Conservation (phyloP, 2,797 vertebrate genomes). For the Craterocephalus amniculus region DNA sequence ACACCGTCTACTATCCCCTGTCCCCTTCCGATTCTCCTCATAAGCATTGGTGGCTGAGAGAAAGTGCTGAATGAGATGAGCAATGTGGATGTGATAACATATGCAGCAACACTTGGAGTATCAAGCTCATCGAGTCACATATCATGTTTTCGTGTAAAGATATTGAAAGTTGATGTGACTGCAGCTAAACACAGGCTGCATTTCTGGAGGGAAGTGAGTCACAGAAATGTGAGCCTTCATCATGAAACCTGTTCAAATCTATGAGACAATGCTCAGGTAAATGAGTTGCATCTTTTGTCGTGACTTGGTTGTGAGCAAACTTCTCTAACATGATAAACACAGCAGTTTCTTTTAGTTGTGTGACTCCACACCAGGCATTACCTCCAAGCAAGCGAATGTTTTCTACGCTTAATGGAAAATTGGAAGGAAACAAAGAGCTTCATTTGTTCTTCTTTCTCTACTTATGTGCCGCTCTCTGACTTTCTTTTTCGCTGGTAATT, state of each 20-base stretch:
- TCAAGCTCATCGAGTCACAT: neutral
- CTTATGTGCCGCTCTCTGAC: conserved; percentile 10
- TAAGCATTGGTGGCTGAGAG: neutral
- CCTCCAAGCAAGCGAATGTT: neutral
- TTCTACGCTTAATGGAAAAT: conserved; percentile 26
- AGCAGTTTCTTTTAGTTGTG: neutral
- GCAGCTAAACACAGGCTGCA: neutral
- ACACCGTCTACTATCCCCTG: neutral
- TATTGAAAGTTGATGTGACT: neutral
- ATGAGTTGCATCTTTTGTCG: neutral
- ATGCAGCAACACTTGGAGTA: neutral
- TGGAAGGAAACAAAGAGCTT: conserved; percentile 9
- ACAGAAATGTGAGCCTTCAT: neutral
- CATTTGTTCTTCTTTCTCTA: conserved; percentile 12
- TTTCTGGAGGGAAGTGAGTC: neutral
- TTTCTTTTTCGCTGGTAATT: conserved; percentile 5
- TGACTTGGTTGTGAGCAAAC: neutral
- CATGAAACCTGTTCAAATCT: neutral
- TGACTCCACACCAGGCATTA: neutral
- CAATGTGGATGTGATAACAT: neutral
- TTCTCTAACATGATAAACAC: neutral
- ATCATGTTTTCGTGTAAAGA: neutral
- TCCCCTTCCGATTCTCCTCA: neutral
- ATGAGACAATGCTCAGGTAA: neutral
- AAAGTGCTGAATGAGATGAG: neutral